Base-by-base conservation (phyloP, 2,797 vertebrate species). In the Takifugu ocellatus region DNA sequence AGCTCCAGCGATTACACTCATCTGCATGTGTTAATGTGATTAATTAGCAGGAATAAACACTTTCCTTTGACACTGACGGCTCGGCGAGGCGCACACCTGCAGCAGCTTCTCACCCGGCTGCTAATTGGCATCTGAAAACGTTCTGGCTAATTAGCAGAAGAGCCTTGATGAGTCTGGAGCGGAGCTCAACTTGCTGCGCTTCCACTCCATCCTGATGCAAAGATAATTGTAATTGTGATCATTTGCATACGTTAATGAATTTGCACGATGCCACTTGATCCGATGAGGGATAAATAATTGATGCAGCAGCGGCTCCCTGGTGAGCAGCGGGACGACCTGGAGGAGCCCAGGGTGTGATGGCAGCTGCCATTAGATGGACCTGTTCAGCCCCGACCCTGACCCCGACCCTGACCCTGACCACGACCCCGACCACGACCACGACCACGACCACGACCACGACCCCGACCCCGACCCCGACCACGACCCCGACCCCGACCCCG, bases 1-100 rank as follows among this genome's bases (percentile, higher is more conserved):
- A 88, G 80, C 85, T 83, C 77, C 80, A 77, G 88, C 90, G 90
- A 90, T 91, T 92, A 89, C 86, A 86, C 87, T 90, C 88, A 90
- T 92, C 89, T 91, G 88, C 90, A 92, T 90, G 90, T 92, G 91
- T 91, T 92, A 92, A 92, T 93, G 88, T 89, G 88, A 91, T 92
- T 92, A 90, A 93, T 92, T 93, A 92, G 88, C 79, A 70, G 87
- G 85, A 89, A 90, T 91, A 91, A 92, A 92, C 91, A 91, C 91
- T 90, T 91, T 88, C 84, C 83, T 84, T 84, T 84, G 89, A 89
- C 87, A 88, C 87, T 62, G 86, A 82, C 87, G 72, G 76, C 88
- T 88, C 82, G 82, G 85, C 77, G 85, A 89, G 88, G 81, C 72
- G 69, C 88, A 89, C 90, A 92, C 90, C 90, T 93, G 90, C 87